phyloP scores from a whole-genome alignment of 2,797 vertebrate genomes.

The Hippocampus kuda region DNA sequence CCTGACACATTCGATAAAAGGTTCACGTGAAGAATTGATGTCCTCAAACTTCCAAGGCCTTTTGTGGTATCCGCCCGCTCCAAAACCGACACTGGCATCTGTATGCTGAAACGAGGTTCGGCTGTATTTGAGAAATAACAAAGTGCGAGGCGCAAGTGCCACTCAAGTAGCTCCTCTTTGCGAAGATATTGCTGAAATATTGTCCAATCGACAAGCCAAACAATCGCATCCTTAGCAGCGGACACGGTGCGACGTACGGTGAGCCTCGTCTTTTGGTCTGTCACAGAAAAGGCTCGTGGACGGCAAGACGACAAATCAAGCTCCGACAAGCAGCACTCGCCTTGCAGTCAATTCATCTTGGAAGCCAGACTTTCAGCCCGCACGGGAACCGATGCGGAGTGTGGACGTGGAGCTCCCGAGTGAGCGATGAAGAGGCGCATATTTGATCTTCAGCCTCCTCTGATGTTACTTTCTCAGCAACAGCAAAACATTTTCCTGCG shows the following conservation, averaged over 20 bases:
- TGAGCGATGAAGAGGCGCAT: neutral
- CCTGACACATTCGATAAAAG: constrained; percentile 43
- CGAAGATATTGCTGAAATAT: constrained; percentile 32
- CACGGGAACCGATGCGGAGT: neutral
- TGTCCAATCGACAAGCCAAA: constrained; percentile 25
- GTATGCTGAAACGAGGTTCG: neutral
- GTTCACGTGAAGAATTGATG: constrained; percentile 29
- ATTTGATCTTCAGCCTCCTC: neutral
- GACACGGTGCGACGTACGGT: neutral
- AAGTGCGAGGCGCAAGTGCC: constrained; percentile 36
- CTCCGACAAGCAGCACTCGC: neutral
- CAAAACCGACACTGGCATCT: constrained; percentile 30
- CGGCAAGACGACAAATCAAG: constrained; percentile 11
- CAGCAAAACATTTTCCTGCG: neutral
- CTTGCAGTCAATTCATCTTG: neutral
- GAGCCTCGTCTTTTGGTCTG: neutral
- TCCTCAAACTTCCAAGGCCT: constrained; percentile 18
- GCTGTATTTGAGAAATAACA: constrained; percentile 14
- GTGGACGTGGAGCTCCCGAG: neutral
- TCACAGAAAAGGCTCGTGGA: constrained; percentile 10
- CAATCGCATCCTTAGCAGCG: constrained; percentile 24
- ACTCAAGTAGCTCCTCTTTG: constrained; percentile 18
- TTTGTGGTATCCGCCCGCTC: constrained; percentile 20
- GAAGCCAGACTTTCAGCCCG: neutral
- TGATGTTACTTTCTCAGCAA: neutral